Evolutionary conservation across 2,888 invertebrate genomes (phyloP), one percentile per base, ranked within the genome.

Genomic region (Tanypteryx hageni): DNA sequence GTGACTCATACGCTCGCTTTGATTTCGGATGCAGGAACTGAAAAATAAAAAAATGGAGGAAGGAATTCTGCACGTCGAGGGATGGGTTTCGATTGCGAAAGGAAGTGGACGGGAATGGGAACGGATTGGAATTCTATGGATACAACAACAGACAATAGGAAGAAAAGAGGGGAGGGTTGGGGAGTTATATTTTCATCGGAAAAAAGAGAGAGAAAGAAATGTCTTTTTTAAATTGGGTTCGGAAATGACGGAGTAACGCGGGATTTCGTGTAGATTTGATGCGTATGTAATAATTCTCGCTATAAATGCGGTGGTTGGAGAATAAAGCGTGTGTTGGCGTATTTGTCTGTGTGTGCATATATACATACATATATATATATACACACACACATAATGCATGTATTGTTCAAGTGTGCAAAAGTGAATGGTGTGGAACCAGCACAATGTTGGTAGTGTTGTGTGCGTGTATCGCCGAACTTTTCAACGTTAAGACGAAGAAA

Each of bases 391-490:
- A 56, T 83, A 44, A 44, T 83, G 16, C 18, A 31, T 16, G 27
- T 44, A 44, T 9, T 56, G 44, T 56, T 57, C 56, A n/a, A n/a
- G 57, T 56, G 44, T 83, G 83, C 3, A 56, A 57, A n/a, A 56
- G 8, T 83, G 7, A n/a, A 57, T 18, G 57, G 57, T 44, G 83
- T 83, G 57, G n/a, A 64, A 64, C 64, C 4, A 10, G 82, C 16
- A 18, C 0, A 22, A 44, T 59, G 56, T 31, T 22, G 59, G 7
- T 31, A 44, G 89, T 44, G 31, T 22, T 89, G 68, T 31, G 44
- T 44, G 16, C 27, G 68, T 89, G 89, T 68, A n/a, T 89, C 89
- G 89, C 89, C 89, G 89, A 86, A 31, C 59, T 31, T 86, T 59
- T 64, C 61, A 61, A 61, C 31, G 86, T 86, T 61, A 10, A 64